Base-by-base conservation (phyloP, 2,888 invertebrate genomes). In the Lumbricus terrestris region DNA sequence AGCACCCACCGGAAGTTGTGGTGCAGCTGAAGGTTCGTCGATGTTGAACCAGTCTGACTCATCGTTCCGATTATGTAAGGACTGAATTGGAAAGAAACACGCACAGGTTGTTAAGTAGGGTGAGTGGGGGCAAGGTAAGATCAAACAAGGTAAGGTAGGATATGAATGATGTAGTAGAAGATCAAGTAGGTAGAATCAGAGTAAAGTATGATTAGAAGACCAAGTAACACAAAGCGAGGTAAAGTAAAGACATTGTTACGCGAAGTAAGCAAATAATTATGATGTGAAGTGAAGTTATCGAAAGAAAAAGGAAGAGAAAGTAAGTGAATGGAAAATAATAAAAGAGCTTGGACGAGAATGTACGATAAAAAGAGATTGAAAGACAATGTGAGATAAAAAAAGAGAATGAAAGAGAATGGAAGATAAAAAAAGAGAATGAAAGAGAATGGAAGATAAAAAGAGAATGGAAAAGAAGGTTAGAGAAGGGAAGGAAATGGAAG, bases 1-100 rank as follows among this genome's bases (percentile, higher is more conserved):
- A 98, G 96, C 91, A 97, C 96, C 96, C 96, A 96, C 93, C 96
- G 96, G 96, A 98, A 98, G 95, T 98, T 98, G 95, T 98, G 98
- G 95, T 98, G 98, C 82, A 98, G 96, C 94, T 98, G 98, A 29
- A 99, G 96, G 95, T 98, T 98, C 82, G 98, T 98, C 0, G 98
- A 98, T 93, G 91, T 94, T 94, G n/a, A 94, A 20, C 42, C 37
- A 5, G 95, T 93, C 92, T 95, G 95, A 92, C 95, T 95, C 93
- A 95, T 95, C 11, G 95, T 96, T 91, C 95, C 99, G 93, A 98
- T 97, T 92, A 99, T 97, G 94, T 98, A 98, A 0, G 99, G 98
- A 93, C 97, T 95, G 92, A 82, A 93, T 47, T 29, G 29, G 40
- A 69, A 69, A n/a, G n/a, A 69, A 29, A 69, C n/a, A 29, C 8